Base-by-base conservation (phyloP, 2,797 vertebrate species). In the Stomatorhinus walkeri region DNA sequence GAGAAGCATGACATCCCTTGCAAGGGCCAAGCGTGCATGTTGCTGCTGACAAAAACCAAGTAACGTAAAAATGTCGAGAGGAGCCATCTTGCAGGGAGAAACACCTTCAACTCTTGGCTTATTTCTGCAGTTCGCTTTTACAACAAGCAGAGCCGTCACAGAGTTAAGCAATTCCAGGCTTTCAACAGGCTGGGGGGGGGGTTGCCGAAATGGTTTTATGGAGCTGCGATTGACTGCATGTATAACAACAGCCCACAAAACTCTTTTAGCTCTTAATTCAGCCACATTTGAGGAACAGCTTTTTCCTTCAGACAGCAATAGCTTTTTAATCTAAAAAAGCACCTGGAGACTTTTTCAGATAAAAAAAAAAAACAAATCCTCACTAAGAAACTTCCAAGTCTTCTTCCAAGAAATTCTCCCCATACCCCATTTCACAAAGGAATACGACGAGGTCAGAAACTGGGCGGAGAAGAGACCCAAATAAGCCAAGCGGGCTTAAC, bases 321-420 rank as follows among this genome's bases (percentile, higher is more conserved):
- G 36, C 76, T 81, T 81, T 81, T 81, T 81, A 81, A 81, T 81
- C 76, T 22, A 46, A 40, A 81, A 81, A n/a, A 81, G 8, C 76
- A 43, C 76, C 76, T 81, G 40, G 19, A 81, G 36, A 81, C 36
- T n/a, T 46, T 46, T 46, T 76, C 68, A 40, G 68, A 72, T 32
- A 46, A 46, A 79, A n/a, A 2, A n/a, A 22, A 81, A 43, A 16
- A 5, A 46, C 43, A 24, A 81, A 85, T 85, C n/a, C 46, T 24
- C 83, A 85, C 49, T 36, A 51, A 85, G 24, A 85, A 85, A 52
- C 49, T 14, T 32, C 28, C 28, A 12, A 36, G 24, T 51, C 49
- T 54, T 54, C 22, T 85, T 54, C 24, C 48, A 52, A 32, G 84
- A 85, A 85, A 51, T 52, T 32, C 32, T 4, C 84, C 51, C 14